Evolutionary conservation across 2,888 invertebrate genomes (phyloP), one percentile per base, ranked within the genome.

Genomic region (Villa cingulata): DNA sequence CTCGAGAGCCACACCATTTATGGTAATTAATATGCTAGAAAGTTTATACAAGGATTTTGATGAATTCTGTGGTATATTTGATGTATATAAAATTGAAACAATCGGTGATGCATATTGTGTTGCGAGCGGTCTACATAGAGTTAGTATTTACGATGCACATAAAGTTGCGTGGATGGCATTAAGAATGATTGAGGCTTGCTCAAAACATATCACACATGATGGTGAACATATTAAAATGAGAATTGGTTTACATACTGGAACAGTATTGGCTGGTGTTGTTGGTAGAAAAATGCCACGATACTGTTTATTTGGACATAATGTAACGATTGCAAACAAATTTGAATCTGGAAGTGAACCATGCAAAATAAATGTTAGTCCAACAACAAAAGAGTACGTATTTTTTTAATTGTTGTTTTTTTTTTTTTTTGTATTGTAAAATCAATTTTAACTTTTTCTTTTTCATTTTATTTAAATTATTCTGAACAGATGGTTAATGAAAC

Each of bases 21-120:
- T 88, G 87, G 90, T 91, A 41, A 91, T 95, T 59, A 88, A 83
- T 59, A 94, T 95, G 92, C 74, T 95, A 43, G 90, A 91, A 63
- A 83, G 86, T 57, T 73, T 95, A 42, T 95, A 95, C 72, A 90
- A 90, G 62, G 86, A 89, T 59, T 95, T 94, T 60, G 94, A 95
- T 65, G 79, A 83, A 39, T 91, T 83, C 67, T 94, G 94, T 62
- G 94, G 90, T 54, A 82, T 86, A 56, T 77, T 94, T 38, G 94
- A 95, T 64, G 90, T 95, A 23, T 95, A 95, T 68, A 95, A 95
- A 82, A 94, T 94, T 57, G 95, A 95, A 70, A 95, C 94, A 7
- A 95, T 95, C 58, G 94, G 94, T 0, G 94, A 95, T 64, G 94
- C 94, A 0, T 95, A 95, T 60, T 94, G 94, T 62, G 94, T 94